phyloP scores from a whole-genome alignment of 2,888 invertebrate genomes.

The Cryptus viduatorius region DNA sequence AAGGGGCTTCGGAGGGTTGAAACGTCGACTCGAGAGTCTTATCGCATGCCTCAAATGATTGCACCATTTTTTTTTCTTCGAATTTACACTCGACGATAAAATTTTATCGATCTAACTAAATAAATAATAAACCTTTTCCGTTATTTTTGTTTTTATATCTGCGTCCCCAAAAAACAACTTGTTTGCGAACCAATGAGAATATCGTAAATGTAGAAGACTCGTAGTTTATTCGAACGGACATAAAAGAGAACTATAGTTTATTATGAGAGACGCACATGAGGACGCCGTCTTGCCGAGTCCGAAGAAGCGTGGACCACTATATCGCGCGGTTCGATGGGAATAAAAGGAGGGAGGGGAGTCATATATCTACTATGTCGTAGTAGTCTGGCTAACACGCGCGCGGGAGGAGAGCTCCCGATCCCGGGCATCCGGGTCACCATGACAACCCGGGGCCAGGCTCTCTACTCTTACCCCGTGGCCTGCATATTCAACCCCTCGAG shows the following conservation, averaged over 20 bases:
- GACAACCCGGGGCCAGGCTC: conserved; percentile 74
- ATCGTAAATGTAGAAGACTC: not conserved
- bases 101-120: not conserved
- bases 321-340: conserved; percentile 39
- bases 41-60: conserved; percentile 66
- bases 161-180: too few species aligned
- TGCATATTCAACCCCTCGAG: conserved; percentile 53
- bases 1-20: not conserved
- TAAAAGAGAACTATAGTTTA: not conserved
- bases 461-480: conserved; percentile 46
- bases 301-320: not conserved
- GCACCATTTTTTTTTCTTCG: conserved; percentile 47
- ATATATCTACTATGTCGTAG: conserved; percentile 43
- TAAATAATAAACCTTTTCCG: not conserved
- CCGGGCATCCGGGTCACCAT: conserved; percentile 84
- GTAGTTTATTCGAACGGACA: not conserved
- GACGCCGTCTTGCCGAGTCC: not conserved
- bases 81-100: not conserved
- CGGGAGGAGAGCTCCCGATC: conserved; percentile 74
- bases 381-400: conserved; percentile 56
- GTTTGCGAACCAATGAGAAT: not conserved
- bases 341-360: conserved; percentile 2
- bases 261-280: conserved; percentile 11
- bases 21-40: conserved; percentile 37
- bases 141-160: too few species aligned